A percentile compares a stretch with the other conserved stretches of the same genome.
phyloP scores from a whole-genome alignment of 2,888 invertebrate genomes.

The Dilophus febrilis region DNA sequence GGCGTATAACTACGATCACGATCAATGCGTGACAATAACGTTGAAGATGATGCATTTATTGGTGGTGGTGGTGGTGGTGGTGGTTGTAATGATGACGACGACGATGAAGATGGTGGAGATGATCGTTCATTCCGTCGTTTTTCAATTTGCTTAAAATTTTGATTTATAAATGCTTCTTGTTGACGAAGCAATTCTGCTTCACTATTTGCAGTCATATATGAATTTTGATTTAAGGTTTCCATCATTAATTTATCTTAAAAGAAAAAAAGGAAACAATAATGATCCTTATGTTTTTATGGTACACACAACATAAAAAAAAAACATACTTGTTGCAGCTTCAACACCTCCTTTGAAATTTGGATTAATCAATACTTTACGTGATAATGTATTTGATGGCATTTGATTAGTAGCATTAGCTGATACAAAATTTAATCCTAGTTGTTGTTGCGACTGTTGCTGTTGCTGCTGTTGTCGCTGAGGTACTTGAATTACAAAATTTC shows the following conservation, averaged over 20 bases:
- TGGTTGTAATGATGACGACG: constrained; percentile 4
- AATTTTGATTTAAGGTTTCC: constrained; percentile 19
- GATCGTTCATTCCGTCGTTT: constrained; percentile 27
- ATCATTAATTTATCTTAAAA: constrained; percentile 24
- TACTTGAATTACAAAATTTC: not conserved
- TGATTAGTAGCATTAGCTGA: not conserved
- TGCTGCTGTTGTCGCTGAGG: constrained; percentile 6
- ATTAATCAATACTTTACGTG: constrained; percentile 26
- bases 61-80: not conserved
- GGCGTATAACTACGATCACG: constrained; percentile 28
- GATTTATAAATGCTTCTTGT: constrained; percentile 30
- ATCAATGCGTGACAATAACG: constrained; percentile 5
- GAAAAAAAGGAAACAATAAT: not conserved
- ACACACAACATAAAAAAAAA: not conserved
- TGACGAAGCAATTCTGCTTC: constrained; percentile 28
- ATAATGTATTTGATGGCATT: constrained; percentile 3
- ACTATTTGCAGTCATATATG: constrained; percentile 26
- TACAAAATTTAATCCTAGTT: too few species aligned
- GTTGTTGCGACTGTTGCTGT: too few species aligned
- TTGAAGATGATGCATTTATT: too few species aligned
- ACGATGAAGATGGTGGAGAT: constrained; percentile 14
- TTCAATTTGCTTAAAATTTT: constrained; percentile 29
- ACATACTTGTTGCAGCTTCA: constrained; percentile 26
- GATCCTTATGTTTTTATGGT: not conserved
- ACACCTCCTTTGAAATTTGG: constrained; percentile 31